Evolutionary conservation across 1,140 invertebrate species (phyloP).

Genomic region (Drosophila kohkoa): DNA sequence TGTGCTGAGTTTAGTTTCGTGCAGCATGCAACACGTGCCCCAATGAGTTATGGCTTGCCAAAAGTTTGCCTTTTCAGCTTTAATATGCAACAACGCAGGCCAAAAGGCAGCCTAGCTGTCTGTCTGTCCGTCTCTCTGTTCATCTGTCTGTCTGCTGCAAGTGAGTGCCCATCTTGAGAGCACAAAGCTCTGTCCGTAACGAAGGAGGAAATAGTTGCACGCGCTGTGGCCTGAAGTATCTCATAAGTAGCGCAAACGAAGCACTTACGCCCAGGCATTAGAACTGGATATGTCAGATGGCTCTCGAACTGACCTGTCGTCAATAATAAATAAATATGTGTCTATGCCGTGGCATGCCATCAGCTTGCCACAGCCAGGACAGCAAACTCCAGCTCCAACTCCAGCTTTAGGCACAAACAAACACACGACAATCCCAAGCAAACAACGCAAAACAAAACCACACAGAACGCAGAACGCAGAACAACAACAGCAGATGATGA

Average conservation of each 20-base stretch:
- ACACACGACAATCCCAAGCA: not conserved
- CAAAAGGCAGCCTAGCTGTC: slow-evolving; percentile 3
- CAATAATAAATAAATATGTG: slow-evolving; percentile 83
- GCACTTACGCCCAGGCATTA: slow-evolving; percentile 65
- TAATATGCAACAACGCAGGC: slow-evolving; percentile 59
- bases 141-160: slow-evolving; percentile 27
- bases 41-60: slow-evolving; percentile 65
- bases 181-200: slow-evolving; percentile 26
- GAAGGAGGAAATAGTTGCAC: slow-evolving; percentile 68
- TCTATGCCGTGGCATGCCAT: slow-evolving; percentile 74
- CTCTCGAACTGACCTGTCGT: slow-evolving; percentile 48
- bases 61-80: slow-evolving; percentile 45
- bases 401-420: slow-evolving; percentile 18
- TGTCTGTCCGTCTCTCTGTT: not conserved
- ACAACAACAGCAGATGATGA: slow-evolving; percentile 10
- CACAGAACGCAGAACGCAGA: slow-evolving; percentile 6
- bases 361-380: no score
- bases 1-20: slow-evolving; percentile 48
- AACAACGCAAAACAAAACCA: not conserved
- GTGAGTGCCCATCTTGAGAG: slow-evolving; percentile 49
- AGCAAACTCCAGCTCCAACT: slow-evolving; percentile 35
- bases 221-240: slow-evolving; percentile 56
- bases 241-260: slow-evolving; percentile 70
- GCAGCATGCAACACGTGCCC: slow-evolving; percentile 78
- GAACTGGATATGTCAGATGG: slow-evolving; percentile 63